Evolutionary conservation across 2,888 invertebrate genomes (phyloP), one percentile per base, ranked within the genome.

Genomic region (Aphrophora alni): DNA sequence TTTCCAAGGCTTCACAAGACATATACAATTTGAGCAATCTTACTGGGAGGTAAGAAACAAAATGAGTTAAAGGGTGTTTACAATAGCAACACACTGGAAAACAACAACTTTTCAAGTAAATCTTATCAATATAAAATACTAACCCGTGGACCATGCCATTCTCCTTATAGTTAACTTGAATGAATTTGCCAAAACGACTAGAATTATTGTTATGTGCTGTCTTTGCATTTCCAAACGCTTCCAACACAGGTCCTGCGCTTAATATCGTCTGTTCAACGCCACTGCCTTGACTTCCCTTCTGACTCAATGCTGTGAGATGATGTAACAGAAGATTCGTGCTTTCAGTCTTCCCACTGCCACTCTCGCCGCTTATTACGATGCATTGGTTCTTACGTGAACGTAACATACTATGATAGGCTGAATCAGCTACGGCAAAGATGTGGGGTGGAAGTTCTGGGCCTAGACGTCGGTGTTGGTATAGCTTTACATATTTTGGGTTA

Each of bases 141-240:
- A 88, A 93, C 93, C 98, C 98, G 87, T 98, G 97, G 26, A 98
- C 98, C 96, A 98, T 97, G 85, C 98, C 98, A 93, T 98, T 98
- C 90, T 98, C 98, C 88, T 97, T 96, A 89, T 98, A 98, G 89
- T 97, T 97, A 85, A 98, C 96, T 91, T 98, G 98, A 85, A 98
- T 98, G 89, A 98, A 98, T 89, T 98, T 98, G 76, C 98, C 98
- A 89, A 98, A 98, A 83, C 98, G 92, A 90, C 97, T 97, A 77
- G 97, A 97, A 89, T 98, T 98, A 89, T 98, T 98, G 88, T 98
- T 98, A 88, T 98, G 98, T 1, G 98, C 96, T 38, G 98, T 98
- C 90, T 98, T 98, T 0, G 98, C 98, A 90, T 98, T 98, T n/a
- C 98, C 98, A 89, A 98, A 98, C 7, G 98, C 98, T 91, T 98